Percentiles rank a stretch among this genome's conserved stretches.
Conservation (phyloP, 2,113 vertebrate species). For the Centropus unirufus region DNA sequence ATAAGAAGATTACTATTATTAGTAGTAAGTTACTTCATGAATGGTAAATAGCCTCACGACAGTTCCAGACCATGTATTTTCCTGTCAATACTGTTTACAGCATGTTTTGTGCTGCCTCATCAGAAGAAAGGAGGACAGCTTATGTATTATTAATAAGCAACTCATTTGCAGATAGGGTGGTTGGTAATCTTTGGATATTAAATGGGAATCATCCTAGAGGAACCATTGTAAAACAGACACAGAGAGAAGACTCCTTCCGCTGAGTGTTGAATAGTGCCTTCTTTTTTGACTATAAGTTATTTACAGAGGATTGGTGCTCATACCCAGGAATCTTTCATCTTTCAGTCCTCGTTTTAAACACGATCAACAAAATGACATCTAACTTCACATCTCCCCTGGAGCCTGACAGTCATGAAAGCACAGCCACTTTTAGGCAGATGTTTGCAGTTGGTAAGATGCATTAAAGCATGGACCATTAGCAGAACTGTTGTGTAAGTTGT, state of each 20-base stretch:
- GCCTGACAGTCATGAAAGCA: conserved; percentile 24
- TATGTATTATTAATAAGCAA: conserved; percentile 49
- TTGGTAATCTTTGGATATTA: conserved; percentile 50
- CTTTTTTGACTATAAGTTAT: conserved; percentile 42
- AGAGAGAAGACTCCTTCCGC: not conserved
- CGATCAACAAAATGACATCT: conserved; percentile 28
- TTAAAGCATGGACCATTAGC: conserved; percentile 57
- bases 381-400: conserved; percentile 9
- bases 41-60: not conserved
- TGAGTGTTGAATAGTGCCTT: not conserved
- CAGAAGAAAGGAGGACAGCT: not conserved
- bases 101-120: conserved; percentile 20
- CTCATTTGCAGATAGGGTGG: conserved; percentile 23
- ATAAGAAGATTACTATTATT: not conserved
- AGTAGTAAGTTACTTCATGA: conserved; percentile 22
- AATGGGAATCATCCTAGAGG: conserved; percentile 51
- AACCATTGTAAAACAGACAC: not conserved
- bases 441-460: conserved; percentile 34
- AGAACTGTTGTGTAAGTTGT: conserved; percentile 50
- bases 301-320: conserved; percentile 15
- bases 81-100: conserved; percentile 30
- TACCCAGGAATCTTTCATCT: not conserved
- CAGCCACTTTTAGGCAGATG: conserved; percentile 49
- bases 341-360: conserved; percentile 53
- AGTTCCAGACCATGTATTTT: conserved; percentile 26